Evolutionary conservation across 2,888 invertebrate species (phyloP), one percentile per base, ranked within the genome.

Genomic region (Calliphora vomitoria): DNA sequence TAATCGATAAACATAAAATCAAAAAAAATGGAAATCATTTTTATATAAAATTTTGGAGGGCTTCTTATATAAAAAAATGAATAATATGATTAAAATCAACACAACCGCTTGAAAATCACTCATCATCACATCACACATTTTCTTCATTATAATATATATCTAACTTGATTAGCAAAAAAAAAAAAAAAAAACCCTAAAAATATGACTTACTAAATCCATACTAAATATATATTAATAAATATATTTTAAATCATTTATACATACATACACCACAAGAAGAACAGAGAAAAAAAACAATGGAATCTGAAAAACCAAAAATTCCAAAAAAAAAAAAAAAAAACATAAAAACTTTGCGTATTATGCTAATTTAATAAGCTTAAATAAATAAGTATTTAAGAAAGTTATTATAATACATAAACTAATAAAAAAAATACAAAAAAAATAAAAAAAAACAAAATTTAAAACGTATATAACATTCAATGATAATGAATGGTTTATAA

Each of bases 311-410:
- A 83, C 25, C 25, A 58, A 20, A 66, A 38, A 80, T 11, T 38
- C 15, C 8, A 18, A 38, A 3, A 44, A 53, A 47, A 38, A 3
- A 44, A 53, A 47, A 76, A 62, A 15, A 75, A 31, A 74, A 74
- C 15, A 55, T 1, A 31, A 60, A 78, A 71, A 47, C 55, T 68
- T 66, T 71, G 72, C 81, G 18, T 58, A 55, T 60, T 50, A 62
- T 78, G 78, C 78, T 69, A 76, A 62, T 47, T 50, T 1, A 83
- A 71, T 87, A 87, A 84, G 84, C 85, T 85, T 85, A 85, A 85
- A 87, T 82, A 82, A 85, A 87, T 82, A 82, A 85, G 74, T 79
- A 85, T 62, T 82, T 79, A 75, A 82, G 85, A 64, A 75, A 53
- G 44, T 82, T 82, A 82, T 74, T 68, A 81, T 74, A 75, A 79